A percentile compares a stretch with the other conserved stretches of the same genome.
Conservation (phyloP, 2,113 vertebrate genomes). For the Motacilla tschutschensis region DNA sequence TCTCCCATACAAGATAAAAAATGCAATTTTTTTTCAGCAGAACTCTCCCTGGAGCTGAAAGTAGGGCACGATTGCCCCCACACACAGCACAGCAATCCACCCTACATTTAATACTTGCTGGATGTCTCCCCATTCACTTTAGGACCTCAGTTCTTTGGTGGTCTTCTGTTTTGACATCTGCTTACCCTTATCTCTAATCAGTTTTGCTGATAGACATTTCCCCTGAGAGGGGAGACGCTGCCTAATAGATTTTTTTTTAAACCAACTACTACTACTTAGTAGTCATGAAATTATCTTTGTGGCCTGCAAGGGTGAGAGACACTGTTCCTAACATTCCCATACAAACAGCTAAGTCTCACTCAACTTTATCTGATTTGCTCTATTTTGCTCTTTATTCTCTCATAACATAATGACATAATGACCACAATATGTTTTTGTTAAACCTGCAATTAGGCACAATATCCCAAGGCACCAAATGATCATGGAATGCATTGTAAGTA, state of each 20-base stretch:
- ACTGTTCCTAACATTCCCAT: slow-evolving; percentile 15
- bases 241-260: slow-evolving; percentile 35
- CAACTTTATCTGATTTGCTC: background rate
- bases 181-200: slow-evolving; percentile 69
- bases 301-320: slow-evolving; percentile 28
- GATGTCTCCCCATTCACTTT: background rate
- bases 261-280: slow-evolving; percentile 42
- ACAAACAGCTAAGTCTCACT: background rate
- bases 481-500: slow-evolving; percentile 1
- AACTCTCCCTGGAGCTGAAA: background rate
- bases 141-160: slow-evolving; percentile 57
- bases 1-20: background rate
- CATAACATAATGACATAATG: background rate
- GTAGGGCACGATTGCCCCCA: background rate
- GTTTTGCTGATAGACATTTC: slow-evolving; percentile 66
- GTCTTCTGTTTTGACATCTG: slow-evolving; percentile 66
- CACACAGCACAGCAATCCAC: background rate
- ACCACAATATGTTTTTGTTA: slow-evolving; percentile 1
- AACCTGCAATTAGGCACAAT: background rate
- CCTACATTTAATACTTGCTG: slow-evolving; percentile 18
- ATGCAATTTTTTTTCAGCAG: background rate
- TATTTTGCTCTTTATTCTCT: background rate
- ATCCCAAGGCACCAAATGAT: background rate
- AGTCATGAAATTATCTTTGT: slow-evolving; percentile 62
- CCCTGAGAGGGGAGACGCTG: slow-evolving; percentile 12